These are phyloP conservation scores for Clunio marinus DNA, from an alignment of 2,888 invertebrate species.

Conservation along the genomic window DNA sequence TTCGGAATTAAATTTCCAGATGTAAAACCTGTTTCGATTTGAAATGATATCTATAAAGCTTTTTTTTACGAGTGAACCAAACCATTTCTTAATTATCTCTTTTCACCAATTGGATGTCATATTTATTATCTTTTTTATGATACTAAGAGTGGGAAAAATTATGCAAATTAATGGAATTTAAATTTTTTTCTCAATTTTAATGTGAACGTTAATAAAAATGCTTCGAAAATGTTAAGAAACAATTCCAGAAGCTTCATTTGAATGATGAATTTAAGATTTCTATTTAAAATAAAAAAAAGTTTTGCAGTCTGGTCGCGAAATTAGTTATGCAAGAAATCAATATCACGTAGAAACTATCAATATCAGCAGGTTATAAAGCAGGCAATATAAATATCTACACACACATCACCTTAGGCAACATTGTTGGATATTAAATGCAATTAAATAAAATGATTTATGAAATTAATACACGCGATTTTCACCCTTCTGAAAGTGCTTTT, in stretches of 20 bases:
- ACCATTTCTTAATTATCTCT: not conserved
- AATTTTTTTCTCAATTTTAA: not conserved
- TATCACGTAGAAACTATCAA: not conserved
- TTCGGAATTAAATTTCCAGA: not conserved
- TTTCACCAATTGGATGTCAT: not conserved
- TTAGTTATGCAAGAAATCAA: not conserved
- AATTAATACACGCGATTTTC: constrained; percentile 30
- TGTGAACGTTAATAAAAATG: not conserved
- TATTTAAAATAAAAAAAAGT: constrained; percentile 4
- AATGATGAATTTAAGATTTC: not conserved
- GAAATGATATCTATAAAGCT: not conserved
- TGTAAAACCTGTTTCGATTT: not conserved
- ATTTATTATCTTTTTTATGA: constrained; percentile 2
- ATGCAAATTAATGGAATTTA: not conserved
- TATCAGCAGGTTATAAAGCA: too few relatives aligned
- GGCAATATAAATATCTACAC: too few relatives aligned
- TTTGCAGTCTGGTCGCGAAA: too few relatives aligned
- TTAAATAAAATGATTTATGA: constrained; percentile 31
- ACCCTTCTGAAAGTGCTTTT: constrained; percentile 1
- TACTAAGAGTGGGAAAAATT: not conserved
- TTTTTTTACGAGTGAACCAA: not conserved
- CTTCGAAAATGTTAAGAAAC: too few relatives aligned
- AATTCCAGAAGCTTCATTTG: not conserved
- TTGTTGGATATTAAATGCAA: not conserved
- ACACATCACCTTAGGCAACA: not conserved